Evolutionary conservation across 2,113 vertebrate species (phyloP).

Genomic region (Sinocyclocheilus maitianheensis): DNA sequence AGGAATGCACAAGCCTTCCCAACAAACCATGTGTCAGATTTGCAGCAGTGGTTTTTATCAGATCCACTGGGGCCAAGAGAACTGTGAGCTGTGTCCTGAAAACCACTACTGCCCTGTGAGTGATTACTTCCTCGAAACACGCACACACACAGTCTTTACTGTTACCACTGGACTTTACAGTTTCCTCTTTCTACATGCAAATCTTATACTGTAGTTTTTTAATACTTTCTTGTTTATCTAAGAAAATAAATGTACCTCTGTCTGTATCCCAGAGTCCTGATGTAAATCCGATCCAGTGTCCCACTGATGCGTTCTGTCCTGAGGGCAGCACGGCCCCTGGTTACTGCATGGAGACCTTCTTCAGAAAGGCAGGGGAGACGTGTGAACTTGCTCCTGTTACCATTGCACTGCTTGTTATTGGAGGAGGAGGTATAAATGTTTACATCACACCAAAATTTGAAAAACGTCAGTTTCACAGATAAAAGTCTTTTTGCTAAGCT

Average conservation of each 20-base stretch:
- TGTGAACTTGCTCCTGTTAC: conserved; percentile 83
- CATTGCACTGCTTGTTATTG: conserved; percentile 78
- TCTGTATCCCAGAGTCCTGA: conserved; percentile 80
- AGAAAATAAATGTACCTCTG: neutral
- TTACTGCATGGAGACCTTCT: conserved; percentile 88
- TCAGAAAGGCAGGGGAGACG: conserved; percentile 78
- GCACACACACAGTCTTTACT: neutral
- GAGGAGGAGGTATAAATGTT: conserved; percentile 73
- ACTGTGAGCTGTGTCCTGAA: conserved; percentile 82
- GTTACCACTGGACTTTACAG: neutral
- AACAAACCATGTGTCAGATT: conserved; percentile 75
- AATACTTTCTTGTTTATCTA: neutral
- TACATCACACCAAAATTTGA: neutral
- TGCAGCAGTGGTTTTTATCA: conserved; percentile 83
- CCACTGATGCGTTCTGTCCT: conserved; percentile 84
- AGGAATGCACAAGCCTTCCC: conserved; percentile 81
- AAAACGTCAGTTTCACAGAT: neutral
- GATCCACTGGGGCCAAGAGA: conserved; percentile 75
- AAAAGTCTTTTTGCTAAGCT: neutral
- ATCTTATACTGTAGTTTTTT: neutral
- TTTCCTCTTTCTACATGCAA: neutral
- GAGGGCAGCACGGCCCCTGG: conserved; percentile 76
- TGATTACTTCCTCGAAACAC: neutral
- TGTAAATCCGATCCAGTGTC: conserved; percentile 81
- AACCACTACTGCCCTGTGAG: conserved; percentile 90